Evolutionary conservation across 2,113 vertebrate species (phyloP), one percentile per base, ranked within the genome.

Genomic region (Miniopterus natalensis): DNA sequence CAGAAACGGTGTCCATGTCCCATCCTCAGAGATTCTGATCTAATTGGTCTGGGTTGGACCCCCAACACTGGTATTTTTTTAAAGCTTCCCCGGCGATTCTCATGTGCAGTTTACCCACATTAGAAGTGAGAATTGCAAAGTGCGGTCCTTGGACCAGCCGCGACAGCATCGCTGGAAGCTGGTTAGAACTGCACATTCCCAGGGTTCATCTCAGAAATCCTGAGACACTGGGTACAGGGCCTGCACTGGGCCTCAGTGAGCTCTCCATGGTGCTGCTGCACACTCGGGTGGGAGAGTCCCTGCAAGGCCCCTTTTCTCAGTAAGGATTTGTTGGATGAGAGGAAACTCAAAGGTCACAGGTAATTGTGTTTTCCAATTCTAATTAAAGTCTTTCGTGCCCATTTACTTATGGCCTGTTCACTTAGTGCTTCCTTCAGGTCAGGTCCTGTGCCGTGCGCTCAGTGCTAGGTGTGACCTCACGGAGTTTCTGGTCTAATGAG

Each of bases 1-100:
- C n/a, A n/a, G n/a, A 8, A 36, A 2, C 23, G 1, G 3, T 7
- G 51, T 57, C 9, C 7, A 4, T 47, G n/a, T 8, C 40, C n/a
- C 3, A 3, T 23, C 36, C 15, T 74, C 21, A 45, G 45, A 79
- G 49, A n/a, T n/a, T 73, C 66, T 29, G 47, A 40, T 27, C 20
- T 27, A 6, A 11, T 17, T 71, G 68, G 70, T 49, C 47, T 71
- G 77, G 27, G 55, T 2, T n/a, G 8, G 45, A 21, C 1, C n/a
- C 42, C 1, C 6, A 51, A 61, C 1, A 0, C 9, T n/a, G 8
- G 5, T 3, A 7, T 47, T 55, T 36, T 36, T 53, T 21, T 14
- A 5, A 25, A 31, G 49, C 3, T 66, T 87, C 13, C 27, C 15
- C 51, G 13, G 17, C 7, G 65, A 42, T 40, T 53, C 65, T 80